These are phyloP conservation scores for Lycodopsis pacificus DNA, from an alignment of 2,797 vertebrate genomes.

Conservation along the genomic window DNA sequence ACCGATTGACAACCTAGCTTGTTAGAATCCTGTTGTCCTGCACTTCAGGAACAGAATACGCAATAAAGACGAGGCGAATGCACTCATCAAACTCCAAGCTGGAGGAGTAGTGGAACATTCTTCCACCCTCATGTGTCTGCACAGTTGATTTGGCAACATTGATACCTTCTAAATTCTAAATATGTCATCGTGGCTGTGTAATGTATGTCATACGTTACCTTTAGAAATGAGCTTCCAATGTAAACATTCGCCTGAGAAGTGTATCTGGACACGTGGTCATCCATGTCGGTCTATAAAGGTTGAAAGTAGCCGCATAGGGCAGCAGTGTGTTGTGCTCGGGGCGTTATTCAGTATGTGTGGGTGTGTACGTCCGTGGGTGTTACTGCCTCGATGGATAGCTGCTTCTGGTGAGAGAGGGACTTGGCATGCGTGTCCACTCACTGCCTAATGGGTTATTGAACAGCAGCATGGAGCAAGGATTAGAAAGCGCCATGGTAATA, in stretches of 20 bases:
- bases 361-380: conserved; percentile 48
- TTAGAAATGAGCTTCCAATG: neutral
- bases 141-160: neutral
- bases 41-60: neutral
- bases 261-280: neutral
- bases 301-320: conserved; percentile 24
- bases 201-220: conserved; percentile 12
- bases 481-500: conserved; percentile 81
- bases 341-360: conserved; percentile 42
- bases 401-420: conserved; percentile 68
- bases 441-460: conserved; percentile 87
- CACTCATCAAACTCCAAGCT: neutral
- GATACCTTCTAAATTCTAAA: neutral
- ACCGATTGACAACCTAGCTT: neutral
- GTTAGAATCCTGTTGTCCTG: neutral
- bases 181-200: neutral
- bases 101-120: neutral
- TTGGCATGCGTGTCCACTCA: conserved; percentile 83
- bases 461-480: conserved; percentile 78
- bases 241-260: conserved; percentile 4
- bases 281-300: conserved; percentile 19
- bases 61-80: neutral
- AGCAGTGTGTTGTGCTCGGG: conserved; percentile 21
- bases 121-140: neutral
- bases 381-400: conserved; percentile 77